These are phyloP conservation scores for Scrobipalpa costella DNA, from an alignment of 2,888 invertebrate genomes.

Conservation along the genomic window DNA sequence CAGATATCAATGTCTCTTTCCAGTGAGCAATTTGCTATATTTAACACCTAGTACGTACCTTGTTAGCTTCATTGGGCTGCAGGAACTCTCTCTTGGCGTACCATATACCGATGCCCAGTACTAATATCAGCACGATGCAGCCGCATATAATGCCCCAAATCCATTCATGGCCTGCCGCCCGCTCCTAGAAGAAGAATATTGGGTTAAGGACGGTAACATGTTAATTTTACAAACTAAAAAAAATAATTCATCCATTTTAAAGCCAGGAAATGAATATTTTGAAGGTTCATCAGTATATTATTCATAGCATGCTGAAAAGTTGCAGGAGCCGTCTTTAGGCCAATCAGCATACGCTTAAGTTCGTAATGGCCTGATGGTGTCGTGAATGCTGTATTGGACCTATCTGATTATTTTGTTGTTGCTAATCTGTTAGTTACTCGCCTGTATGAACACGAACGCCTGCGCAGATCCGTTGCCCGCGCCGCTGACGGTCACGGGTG, in stretches of 20 bases:
- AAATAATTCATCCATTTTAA: no score
- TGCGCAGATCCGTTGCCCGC: constrained; percentile 83
- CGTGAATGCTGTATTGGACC: no score
- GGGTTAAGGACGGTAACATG: not conserved
- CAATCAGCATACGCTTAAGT: no score
- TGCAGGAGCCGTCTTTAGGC: no score
- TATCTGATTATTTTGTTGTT: no score
- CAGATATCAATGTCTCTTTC: no score
- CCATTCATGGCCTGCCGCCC: constrained; percentile 55
- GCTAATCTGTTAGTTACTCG: constrained; percentile 35
- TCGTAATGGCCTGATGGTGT: no score
- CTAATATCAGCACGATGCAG: constrained; percentile 52
- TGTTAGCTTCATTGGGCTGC: constrained; percentile 81
- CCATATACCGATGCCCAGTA: constrained; percentile 61
- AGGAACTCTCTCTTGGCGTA: constrained; percentile 78
- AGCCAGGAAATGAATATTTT: no score
- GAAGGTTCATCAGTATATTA: no score
- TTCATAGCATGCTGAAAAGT: no score
- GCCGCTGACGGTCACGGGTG: constrained; percentile 89
- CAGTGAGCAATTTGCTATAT: no score
- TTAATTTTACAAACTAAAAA: no score
- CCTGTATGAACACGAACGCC: constrained; percentile 84
- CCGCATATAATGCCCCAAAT: constrained; percentile 59
- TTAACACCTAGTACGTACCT: constrained; percentile 46
- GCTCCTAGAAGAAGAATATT: constrained; percentile 47